Evolutionary conservation across 2,888 invertebrate species (phyloP).

Genomic region (Herminia tarsipennalis): DNA sequence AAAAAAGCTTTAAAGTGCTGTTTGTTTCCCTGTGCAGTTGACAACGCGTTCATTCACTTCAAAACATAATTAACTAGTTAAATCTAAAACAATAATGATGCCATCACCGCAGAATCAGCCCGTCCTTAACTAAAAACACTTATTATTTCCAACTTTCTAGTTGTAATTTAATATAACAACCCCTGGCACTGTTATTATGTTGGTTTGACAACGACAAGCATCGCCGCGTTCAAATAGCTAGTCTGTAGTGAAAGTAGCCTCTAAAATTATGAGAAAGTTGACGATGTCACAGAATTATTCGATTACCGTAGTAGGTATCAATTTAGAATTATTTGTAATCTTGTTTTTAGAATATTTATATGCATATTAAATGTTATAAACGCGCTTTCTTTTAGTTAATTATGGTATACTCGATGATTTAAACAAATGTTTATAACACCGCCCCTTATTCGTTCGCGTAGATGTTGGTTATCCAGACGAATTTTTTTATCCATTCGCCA

Average conservation of each 20-base stretch:
- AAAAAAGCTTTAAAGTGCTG: too few species aligned
- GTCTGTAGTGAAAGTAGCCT: slow-evolving; percentile 34
- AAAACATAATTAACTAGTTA: neutral
- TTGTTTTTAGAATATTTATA: neutral
- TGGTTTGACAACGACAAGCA: slow-evolving; percentile 30
- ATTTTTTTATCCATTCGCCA: too few species aligned
- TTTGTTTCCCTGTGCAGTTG: neutral
- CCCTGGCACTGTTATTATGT: slow-evolving; percentile 33
- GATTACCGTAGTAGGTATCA: slow-evolving; percentile 6
- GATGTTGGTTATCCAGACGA: too few species aligned
- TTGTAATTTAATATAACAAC: slow-evolving; percentile 35
- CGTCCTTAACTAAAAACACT: slow-evolving; percentile 1
- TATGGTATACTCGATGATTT: too few species aligned
- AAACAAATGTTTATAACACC: too few species aligned
- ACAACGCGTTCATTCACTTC: neutral
- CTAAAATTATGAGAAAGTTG: slow-evolving; percentile 36
- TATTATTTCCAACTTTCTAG: slow-evolving; percentile 23
- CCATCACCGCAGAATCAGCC: neutral
- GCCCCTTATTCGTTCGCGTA: too few species aligned
- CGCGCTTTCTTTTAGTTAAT: too few species aligned
- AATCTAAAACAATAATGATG: neutral
- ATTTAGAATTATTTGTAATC: slow-evolving; percentile 1
- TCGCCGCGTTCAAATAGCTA: slow-evolving; percentile 38
- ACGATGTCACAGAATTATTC: slow-evolving; percentile 22
- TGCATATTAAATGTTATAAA: too few species aligned